Evolutionary conservation across 2,113 vertebrate genomes (phyloP), one percentile per base, ranked within the genome.

Genomic region (Apeltes quadracus): DNA sequence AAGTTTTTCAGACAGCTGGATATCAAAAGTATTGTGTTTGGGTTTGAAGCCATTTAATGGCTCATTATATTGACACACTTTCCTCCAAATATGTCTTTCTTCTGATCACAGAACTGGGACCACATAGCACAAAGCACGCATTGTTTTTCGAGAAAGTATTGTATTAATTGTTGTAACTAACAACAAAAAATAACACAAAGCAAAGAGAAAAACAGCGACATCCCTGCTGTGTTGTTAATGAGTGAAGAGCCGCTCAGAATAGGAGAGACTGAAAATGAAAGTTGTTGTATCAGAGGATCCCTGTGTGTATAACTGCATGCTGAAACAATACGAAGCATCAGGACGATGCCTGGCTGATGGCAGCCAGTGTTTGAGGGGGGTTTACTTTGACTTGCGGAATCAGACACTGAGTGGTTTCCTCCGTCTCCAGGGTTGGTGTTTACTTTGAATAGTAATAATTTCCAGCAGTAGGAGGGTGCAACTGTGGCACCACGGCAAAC

Each of bases 101-200:
- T 13, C 27, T 27, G 11, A 76, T 61, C 44, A 69, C 58, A n/a
- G 9, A 58, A 12, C 62, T 78, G 68, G 61, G 59, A 51, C 44
- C 20, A 0, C 65, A 41, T 23, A 34, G 57, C 48, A 4, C 72
- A 78, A 72, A 44, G 43, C 44, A 59, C 32, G 44, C 44, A 50
- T 72, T 38, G 36, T 64, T 61, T 63, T 73, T 67, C 44, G 46
- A 57, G 14, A 69, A 79, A 76, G 67, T 61, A 57, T 34, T n/a
- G n/a, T n/a, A n/a, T n/a, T n/a, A 34, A 5, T 5, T 6, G 22
- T 23, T 22, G 39, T 27, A 61, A 34, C 56, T 56, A 75, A 29
- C 34, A 65, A 20, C 46, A 61, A 61, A 50, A 66, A 61, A 32
- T 72, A 81, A 70, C 57, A 76, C 44, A 66, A 69, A 53, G 29